Percentiles rank a stretch among this genome's conserved stretches.
phyloP scores from a whole-genome alignment of 1,140 invertebrate genomes.

The Drosophila watanabei region DNA sequence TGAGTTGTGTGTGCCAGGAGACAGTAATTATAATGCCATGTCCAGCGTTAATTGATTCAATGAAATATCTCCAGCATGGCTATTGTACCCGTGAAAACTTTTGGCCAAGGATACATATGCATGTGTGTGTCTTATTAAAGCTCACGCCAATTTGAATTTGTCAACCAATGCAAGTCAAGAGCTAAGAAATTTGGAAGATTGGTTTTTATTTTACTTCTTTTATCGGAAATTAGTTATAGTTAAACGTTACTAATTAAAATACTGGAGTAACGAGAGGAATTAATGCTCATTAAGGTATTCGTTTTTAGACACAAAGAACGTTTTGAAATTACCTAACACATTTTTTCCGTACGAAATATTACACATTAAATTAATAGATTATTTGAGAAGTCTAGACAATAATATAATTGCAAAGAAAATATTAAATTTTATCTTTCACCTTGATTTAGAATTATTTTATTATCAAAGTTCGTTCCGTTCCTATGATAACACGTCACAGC shows the following conservation, averaged over 20 bases:
- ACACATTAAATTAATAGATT: too few species aligned
- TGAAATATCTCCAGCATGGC: slow-evolving; percentile 62
- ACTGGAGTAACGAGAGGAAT: too few species aligned
- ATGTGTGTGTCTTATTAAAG: slow-evolving; percentile 30
- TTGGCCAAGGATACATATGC: slow-evolving; percentile 20
- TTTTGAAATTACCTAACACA: too few species aligned
- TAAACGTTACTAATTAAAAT: neutral
- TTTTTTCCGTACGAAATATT: too few species aligned
- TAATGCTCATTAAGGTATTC: too few species aligned
- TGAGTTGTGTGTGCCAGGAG: slow-evolving; percentile 41
- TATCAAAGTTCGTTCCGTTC: too few species aligned
- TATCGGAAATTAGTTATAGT: neutral
- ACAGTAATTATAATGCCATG: slow-evolving; percentile 85
- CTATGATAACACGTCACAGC: too few species aligned
- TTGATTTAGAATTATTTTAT: too few species aligned
- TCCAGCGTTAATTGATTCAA: slow-evolving; percentile 84
- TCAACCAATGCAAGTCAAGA: slow-evolving; percentile 1
- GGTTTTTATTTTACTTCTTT: neutral
- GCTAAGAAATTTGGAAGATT: neutral
- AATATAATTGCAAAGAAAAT: too few species aligned
- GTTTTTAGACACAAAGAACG: too few species aligned
- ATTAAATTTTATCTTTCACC: too few species aligned
- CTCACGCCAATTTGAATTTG: slow-evolving; percentile 15
- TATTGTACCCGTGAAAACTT: slow-evolving; percentile 28
- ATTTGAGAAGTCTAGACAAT: too few species aligned